These are phyloP conservation scores for Ptychodera flava DNA, from an alignment of 35 echinoderm and acorn worm genomes.

Conservation along the genomic window DNA sequence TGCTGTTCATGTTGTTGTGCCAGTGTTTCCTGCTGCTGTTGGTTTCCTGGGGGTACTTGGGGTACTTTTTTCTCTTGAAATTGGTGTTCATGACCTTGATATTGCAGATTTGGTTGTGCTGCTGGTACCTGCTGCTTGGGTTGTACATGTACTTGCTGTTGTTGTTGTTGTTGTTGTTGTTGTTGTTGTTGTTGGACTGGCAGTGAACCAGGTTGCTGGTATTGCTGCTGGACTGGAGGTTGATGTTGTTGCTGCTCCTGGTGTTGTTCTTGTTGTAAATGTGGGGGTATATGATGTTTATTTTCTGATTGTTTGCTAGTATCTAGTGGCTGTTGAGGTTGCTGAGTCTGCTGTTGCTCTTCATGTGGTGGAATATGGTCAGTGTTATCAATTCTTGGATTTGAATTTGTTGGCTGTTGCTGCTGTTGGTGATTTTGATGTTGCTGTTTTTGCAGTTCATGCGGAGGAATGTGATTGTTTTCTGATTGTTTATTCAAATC, in stretches of 20 bases:
- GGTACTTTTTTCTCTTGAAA: too few species aligned
- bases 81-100: neutral
- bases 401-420: neutral
- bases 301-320: neutral
- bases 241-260: conserved; percentile 1
- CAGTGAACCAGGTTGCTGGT: neutral
- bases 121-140: conserved; percentile 16
- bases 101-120: neutral
- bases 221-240: conserved; percentile 10
- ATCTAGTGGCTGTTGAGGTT: neutral
- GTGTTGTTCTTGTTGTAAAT: neutral
- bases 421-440: conserved; percentile 4
- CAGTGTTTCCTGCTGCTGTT: too few species aligned
- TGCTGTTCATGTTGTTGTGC: too few species aligned
- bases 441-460: neutral
- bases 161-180: conserved; percentile 18
- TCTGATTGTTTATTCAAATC: too few species aligned
- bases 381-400: too few species aligned
- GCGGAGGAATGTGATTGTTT: neutral
- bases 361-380: too few species aligned
- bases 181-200: conserved; percentile 7
- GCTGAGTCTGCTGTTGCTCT: neutral
- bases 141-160: neutral
- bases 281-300: neutral
- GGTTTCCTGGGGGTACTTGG: too few species aligned